A percentile compares a stretch with the other conserved stretches of the same genome.
Conservation (phyloP, 2,888 invertebrate species). For the Strigamia crassipes region DNA sequence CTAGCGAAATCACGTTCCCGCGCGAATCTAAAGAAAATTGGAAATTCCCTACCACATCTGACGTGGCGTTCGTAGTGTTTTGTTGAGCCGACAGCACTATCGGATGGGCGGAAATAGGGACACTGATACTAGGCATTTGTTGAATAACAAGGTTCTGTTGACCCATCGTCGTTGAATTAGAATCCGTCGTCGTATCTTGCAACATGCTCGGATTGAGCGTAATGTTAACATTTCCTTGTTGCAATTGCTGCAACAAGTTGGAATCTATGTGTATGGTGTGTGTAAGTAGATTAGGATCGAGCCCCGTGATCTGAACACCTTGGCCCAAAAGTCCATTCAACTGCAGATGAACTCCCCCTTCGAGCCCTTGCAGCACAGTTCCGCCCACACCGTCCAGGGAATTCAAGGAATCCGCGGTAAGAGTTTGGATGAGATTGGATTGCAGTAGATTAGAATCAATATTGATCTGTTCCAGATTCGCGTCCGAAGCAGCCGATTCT, state of each 20-base stretch:
- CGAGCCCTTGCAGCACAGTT: conserved; percentile 56
- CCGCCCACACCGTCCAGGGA: conserved; percentile 49
- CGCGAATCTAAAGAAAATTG: conserved; percentile 1
- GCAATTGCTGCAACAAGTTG: conserved; percentile 60
- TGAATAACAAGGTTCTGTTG: conserved; percentile 44
- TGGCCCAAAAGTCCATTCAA: conserved; percentile 55
- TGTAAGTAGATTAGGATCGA: conserved; percentile 58
- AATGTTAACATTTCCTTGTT: conserved; percentile 58
- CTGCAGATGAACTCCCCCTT: conserved; percentile 58
- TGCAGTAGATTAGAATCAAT: conserved; percentile 46
- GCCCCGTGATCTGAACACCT: conserved; percentile 59
- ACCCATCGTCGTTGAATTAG: not conserved
- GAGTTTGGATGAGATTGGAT: conserved; percentile 29
- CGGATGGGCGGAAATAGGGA: not conserved
- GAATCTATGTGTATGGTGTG: conserved; percentile 63
- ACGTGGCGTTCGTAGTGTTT: not conserved
- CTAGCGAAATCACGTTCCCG: not conserved
- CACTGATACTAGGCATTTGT: conserved; percentile 36
- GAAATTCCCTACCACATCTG: not conserved
- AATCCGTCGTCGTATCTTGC: not conserved
- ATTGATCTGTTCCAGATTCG: not conserved
- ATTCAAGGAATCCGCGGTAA: conserved; percentile 46
- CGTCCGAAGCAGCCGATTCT: not conserved
- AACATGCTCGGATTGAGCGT: conserved; percentile 56
- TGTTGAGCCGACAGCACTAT: not conserved